Conservation (phyloP, 2,888 invertebrate species). For the Chaitophorus viminalis region DNA sequence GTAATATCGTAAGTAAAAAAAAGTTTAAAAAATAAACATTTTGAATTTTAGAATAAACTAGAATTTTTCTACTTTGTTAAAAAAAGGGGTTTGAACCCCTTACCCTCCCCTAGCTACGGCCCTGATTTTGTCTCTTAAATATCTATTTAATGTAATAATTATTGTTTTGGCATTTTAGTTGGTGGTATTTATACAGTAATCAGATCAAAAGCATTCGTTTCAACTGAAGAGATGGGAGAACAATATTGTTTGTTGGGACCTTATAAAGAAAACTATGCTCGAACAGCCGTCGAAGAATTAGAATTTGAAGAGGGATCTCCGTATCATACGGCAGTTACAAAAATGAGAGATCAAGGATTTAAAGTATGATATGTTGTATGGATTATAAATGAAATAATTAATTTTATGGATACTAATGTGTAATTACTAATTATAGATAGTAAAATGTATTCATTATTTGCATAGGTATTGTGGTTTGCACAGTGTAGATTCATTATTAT, state of each 20-base stretch:
- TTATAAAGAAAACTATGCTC: conserved; percentile 91
- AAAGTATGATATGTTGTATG: conserved; percentile 72
- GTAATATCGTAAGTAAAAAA: too few species aligned
- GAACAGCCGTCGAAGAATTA: conserved; percentile 94
- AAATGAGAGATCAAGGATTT: conserved; percentile 84
- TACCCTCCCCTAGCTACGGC: too few species aligned
- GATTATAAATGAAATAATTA: not conserved
- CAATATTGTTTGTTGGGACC: conserved; percentile 96
- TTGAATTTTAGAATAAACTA: too few species aligned
- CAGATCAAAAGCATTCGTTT: conserved; percentile 94
- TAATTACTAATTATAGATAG: too few species aligned
- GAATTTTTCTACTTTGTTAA: too few species aligned
- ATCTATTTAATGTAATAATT: not conserved
- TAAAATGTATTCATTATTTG: too few species aligned
- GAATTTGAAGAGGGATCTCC: conserved; percentile 83
- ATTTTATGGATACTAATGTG: not conserved
- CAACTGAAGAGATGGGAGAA: conserved; percentile 97
- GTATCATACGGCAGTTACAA: conserved; percentile 79
- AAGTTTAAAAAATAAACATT: too few species aligned
- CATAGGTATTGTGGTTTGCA: too few species aligned
- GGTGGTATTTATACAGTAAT: conserved; percentile 99
- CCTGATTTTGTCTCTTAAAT: too few species aligned
- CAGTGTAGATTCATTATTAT: too few species aligned
- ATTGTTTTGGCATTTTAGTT: conserved; percentile 72
- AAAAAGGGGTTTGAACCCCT: too few species aligned